Evolutionary conservation across 1,140 invertebrate genomes (phyloP).

Genomic region (Drosophila teissieri): DNA sequence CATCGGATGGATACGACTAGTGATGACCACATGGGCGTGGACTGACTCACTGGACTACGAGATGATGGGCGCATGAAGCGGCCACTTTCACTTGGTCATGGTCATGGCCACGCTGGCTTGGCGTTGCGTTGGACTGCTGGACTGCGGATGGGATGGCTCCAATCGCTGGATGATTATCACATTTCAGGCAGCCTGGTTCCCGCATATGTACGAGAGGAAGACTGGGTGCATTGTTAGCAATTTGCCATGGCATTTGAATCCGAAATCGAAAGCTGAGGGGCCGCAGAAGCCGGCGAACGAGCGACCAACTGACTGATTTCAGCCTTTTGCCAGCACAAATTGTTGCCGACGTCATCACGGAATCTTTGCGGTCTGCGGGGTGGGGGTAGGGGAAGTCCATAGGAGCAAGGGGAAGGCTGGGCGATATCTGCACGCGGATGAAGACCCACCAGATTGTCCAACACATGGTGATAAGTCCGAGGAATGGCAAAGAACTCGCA

Average conservation of each 20-base stretch:
- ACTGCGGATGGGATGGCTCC: neutral
- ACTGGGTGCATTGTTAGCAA: slow-evolving; percentile 56
- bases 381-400: too few species aligned
- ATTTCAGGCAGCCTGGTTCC: slow-evolving; percentile 44
- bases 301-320: slow-evolving; percentile 55
- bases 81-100: slow-evolving; percentile 74
- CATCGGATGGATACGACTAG: slow-evolving; percentile 11
- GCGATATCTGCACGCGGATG: too few species aligned
- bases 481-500: too few species aligned
- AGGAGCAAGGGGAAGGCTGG: too few species aligned
- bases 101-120: slow-evolving; percentile 59
- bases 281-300: slow-evolving; percentile 3
- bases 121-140: too few species aligned
- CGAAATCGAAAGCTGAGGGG: slow-evolving; percentile 58
- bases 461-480: too few species aligned
- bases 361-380: neutral
- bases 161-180: slow-evolving; percentile 49
- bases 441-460: too few species aligned
- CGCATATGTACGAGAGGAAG: slow-evolving; percentile 27
- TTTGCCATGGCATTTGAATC: slow-evolving; percentile 78
- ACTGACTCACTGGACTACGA: slow-evolving; percentile 13
- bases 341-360: slow-evolving; percentile 55
- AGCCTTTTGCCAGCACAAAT: slow-evolving; percentile 46
- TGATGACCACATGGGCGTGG: slow-evolving; percentile 1
- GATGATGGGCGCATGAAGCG: slow-evolving; percentile 27